Evolutionary conservation across 2,113 vertebrate species (phyloP), one percentile per base, ranked within the genome.

Genomic region (Passer domesticus): DNA sequence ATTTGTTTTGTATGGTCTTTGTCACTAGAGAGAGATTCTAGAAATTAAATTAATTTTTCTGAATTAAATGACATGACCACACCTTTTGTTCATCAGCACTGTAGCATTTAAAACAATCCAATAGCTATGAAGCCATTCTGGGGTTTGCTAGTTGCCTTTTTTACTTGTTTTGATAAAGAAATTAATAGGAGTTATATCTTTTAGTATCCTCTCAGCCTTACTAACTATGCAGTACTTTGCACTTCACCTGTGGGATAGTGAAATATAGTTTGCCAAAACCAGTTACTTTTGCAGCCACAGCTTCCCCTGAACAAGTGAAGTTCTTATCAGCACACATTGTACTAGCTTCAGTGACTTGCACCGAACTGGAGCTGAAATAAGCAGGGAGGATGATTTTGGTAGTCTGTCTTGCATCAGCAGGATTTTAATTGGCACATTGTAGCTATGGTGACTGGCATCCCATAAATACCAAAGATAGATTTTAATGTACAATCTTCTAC

Each of bases 371-470:
- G 89, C 91, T 84, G 91, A 92, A 95, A 55, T 63, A 76, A 94
- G 37, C 15, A 8, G 58, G 47, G 49, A 91, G 44, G 85, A 63
- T 93, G 85, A 95, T 97, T 95, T 92, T 77, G 85, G 73, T 93
- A 83, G 53, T 59, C 88, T 90, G 78, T 95, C 93, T 92, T 96
- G 91, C 92, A 96, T 96, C 96, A 97, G 96, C 87, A 91, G 74
- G 86, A 96, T 97, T 97, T 94, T 97, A 97, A 96, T 91, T 96
- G 95, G 93, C 93, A 95, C 85, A 31, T 86, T 70, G 93, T 86
- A 89, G 83, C 95, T 86, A 64, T 89, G 60, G 87, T 90, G 96
- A 97, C 90, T 96, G 94, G 91, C 95, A 92, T 92, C 49, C 82
- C 94, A 94, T 96, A 96, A 97, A 97, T 95, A 96, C 91, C 94